Percentiles rank a stretch among this genome's conserved stretches.
phyloP scores from a whole-genome alignment of 2,888 invertebrate species.

The Drosophila mulleri region DNA sequence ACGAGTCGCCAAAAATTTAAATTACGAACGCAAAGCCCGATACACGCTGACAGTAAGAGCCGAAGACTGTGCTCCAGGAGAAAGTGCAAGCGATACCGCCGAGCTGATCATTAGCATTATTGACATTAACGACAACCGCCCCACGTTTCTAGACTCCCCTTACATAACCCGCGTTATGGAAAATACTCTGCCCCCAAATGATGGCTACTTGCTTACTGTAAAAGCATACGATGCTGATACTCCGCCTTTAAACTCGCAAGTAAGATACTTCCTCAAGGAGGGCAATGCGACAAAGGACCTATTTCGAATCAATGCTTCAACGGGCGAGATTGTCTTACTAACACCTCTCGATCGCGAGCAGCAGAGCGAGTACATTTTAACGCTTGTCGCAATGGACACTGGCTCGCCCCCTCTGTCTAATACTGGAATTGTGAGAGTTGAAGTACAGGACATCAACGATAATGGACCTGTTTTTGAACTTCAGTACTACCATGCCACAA shows the following conservation, averaged over 20 bases:
- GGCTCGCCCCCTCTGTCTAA: slow-evolving; percentile 97
- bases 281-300: slow-evolving; percentile 91
- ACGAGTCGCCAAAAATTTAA: slow-evolving; percentile 95
- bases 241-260: slow-evolving; percentile 94
- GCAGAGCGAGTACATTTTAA: slow-evolving; percentile 93
- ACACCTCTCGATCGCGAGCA: slow-evolving; percentile 93
- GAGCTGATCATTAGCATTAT: slow-evolving; percentile 93
- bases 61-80: slow-evolving; percentile 92
- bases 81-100: slow-evolving; percentile 90
- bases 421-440: slow-evolving; percentile 94
- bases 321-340: slow-evolving; percentile 94
- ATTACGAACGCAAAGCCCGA: slow-evolving; percentile 94
- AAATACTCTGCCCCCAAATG: slow-evolving; percentile 92
- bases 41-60: slow-evolving; percentile 94
- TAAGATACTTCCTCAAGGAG: slow-evolving; percentile 96
- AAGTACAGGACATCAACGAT: slow-evolving; percentile 97
- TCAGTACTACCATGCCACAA: slow-evolving; percentile 91
- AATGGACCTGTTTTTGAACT: slow-evolving; percentile 95
- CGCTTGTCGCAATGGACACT: slow-evolving; percentile 97
- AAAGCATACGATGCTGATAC: slow-evolving; percentile 96
- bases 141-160: slow-evolving; percentile 97
- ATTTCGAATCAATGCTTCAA: slow-evolving; percentile 96
- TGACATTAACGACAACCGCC: slow-evolving; percentile 97
- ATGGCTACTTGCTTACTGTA: slow-evolving; percentile 92
- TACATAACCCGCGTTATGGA: slow-evolving; percentile 97